These are phyloP conservation scores for Alectoris magna DNA, from an alignment of 2,797 vertebrate species.

Conservation along the genomic window DNA sequence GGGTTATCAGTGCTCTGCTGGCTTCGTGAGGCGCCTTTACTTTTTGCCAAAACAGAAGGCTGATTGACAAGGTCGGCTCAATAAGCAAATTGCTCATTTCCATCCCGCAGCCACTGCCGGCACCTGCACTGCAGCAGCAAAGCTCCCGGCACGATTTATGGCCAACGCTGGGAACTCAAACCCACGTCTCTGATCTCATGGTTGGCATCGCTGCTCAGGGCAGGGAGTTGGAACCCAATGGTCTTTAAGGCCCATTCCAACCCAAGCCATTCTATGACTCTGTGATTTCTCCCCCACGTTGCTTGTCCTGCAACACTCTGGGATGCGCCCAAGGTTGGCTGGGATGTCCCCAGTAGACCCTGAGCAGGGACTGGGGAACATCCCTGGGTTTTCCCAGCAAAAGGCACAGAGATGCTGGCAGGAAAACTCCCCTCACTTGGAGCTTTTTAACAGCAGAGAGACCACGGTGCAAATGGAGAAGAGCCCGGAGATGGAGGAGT, in stretches of 20 bases:
- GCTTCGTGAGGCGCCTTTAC: background rate
- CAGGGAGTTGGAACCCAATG: too few species aligned
- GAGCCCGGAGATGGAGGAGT: background rate
- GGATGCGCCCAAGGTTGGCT: background rate
- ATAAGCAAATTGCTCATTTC: conserved; percentile 23
- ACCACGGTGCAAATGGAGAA: background rate
- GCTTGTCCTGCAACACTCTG: background rate
- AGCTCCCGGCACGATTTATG: background rate
- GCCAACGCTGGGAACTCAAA: background rate
- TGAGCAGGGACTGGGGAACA: background rate
- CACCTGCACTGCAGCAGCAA: background rate
- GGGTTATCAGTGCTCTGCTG: background rate
- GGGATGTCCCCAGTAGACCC: background rate
- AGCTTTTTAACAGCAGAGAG: background rate
- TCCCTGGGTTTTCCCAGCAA: accelerated
- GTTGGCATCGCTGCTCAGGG: too few species aligned
- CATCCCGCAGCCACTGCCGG: background rate
- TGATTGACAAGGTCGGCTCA: conserved; percentile 26
- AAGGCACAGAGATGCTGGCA: accelerated
- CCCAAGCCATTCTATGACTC: too few species aligned
- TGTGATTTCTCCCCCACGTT: too few species aligned
- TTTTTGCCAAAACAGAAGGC: background rate
- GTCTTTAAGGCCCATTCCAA: too few species aligned
- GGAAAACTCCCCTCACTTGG: background rate
- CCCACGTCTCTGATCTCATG: too few species aligned